Evolutionary conservation across 2,113 vertebrate genomes (phyloP).

Genomic region (Phalacrocorax carbo): DNA sequence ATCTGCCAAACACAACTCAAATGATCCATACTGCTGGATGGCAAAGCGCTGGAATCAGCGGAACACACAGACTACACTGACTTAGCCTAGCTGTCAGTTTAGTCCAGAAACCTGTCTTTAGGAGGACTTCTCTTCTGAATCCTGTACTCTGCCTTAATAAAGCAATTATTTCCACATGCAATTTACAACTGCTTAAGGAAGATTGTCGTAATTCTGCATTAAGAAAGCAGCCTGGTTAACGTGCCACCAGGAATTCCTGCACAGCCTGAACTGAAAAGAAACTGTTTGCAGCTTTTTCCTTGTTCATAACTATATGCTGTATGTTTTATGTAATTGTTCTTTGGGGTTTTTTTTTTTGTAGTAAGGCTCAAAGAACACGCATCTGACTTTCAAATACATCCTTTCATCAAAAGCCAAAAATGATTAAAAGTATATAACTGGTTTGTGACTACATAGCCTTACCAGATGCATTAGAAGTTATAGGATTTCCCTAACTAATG

Average conservation of each 20-base stretch:
- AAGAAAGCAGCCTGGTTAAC: background rate
- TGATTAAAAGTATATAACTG: background rate
- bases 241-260: background rate
- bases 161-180: background rate
- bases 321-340: background rate
- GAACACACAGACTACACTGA: background rate
- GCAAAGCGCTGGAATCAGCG: background rate
- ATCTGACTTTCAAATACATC: background rate
- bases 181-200: background rate
- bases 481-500: background rate
- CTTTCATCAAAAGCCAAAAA: background rate
- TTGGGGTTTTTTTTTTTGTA: background rate
- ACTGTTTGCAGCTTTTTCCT: background rate
- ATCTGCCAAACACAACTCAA: background rate
- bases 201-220: background rate
- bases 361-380: background rate
- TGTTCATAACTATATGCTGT: background rate
- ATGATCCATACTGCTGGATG: background rate
- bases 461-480: background rate
- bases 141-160: background rate
- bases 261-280: background rate
- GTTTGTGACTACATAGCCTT: background rate
- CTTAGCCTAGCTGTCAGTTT: background rate
- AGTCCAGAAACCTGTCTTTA: background rate
- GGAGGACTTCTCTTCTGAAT: background rate